Percentiles rank a stretch among this genome's conserved stretches.
phyloP scores from a whole-genome alignment of 1,140 invertebrate genomes.

The Pollicipes pollicipes region DNA sequence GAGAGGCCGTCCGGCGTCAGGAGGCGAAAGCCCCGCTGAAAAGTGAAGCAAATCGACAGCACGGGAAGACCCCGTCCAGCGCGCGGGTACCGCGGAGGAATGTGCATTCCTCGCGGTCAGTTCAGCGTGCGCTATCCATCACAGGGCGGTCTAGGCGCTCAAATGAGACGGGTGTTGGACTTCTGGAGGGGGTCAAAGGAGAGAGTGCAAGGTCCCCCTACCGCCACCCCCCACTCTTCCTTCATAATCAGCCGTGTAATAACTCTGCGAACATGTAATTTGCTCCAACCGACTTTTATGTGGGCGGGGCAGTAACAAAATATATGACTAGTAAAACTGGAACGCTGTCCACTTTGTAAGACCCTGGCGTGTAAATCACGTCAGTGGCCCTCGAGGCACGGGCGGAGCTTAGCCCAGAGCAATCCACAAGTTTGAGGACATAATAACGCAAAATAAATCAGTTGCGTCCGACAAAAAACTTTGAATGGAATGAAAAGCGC shows the following conservation, averaged over 20 bases:
- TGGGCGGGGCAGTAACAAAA: background rate
- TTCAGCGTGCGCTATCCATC: background rate
- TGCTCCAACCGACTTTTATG: background rate
- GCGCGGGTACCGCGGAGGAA: background rate
- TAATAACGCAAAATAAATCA: background rate
- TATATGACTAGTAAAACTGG: conserved; percentile 1
- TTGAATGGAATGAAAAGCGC: background rate
- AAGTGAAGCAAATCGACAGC: background rate
- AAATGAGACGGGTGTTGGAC: no score
- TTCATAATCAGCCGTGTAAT: background rate
- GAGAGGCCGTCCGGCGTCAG: no score
- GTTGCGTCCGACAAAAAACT: background rate
- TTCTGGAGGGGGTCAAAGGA: background rate
- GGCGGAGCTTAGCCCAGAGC: no score
- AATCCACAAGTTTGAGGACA: background rate
- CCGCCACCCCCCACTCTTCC: background rate
- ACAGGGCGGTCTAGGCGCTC: background rate
- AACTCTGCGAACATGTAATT: background rate
- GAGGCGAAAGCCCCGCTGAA: background rate
- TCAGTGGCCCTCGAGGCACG: background rate
- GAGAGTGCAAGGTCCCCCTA: background rate
- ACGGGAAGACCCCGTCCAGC: no score
- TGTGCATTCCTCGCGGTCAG: background rate
- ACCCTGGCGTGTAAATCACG: background rate
- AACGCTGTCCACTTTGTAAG: background rate